Evolutionary conservation across 2,888 invertebrate genomes (phyloP).

Genomic region (Synanthedon tipuliformis): DNA sequence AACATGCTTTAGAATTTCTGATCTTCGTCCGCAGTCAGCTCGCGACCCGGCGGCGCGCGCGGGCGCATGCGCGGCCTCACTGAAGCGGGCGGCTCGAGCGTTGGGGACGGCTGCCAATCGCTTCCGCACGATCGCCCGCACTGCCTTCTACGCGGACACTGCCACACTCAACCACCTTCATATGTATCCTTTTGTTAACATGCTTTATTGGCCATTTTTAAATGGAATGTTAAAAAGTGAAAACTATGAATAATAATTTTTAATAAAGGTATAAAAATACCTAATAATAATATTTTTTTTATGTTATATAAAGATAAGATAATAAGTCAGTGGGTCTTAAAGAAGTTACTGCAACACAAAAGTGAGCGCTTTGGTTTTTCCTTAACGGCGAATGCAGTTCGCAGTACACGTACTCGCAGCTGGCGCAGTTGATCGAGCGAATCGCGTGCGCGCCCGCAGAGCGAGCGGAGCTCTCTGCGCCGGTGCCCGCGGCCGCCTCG

Average conservation of each 20-base stretch:
- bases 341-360: not conserved
- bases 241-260: no score
- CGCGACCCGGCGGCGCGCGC: slow-evolving; percentile 42
- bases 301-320: no score
- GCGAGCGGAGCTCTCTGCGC: slow-evolving; percentile 28
- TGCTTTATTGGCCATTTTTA: no score
- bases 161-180: slow-evolving; percentile 43
- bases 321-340: not conserved
- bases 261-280: no score
- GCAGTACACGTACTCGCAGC: slow-evolving; percentile 82
- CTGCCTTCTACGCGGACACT: slow-evolving; percentile 54
- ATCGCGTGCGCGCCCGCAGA: slow-evolving; percentile 68
- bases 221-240: no score
- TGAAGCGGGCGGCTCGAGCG: slow-evolving; percentile 38
- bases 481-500: slow-evolving; percentile 36
- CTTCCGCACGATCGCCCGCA: slow-evolving; percentile 42
- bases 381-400: slow-evolving; percentile 58
- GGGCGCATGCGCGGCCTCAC: slow-evolving; percentile 39
- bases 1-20: no score
- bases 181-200: slow-evolving; percentile 32
- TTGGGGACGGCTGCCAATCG: slow-evolving; percentile 21
- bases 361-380: not conserved
- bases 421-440: slow-evolving; percentile 81
- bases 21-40: slow-evolving; percentile 21
- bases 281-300: no score